These are phyloP conservation scores for Gadus chalcogrammus DNA, from an alignment of 2,113 vertebrate genomes.

Conservation along the genomic window DNA sequence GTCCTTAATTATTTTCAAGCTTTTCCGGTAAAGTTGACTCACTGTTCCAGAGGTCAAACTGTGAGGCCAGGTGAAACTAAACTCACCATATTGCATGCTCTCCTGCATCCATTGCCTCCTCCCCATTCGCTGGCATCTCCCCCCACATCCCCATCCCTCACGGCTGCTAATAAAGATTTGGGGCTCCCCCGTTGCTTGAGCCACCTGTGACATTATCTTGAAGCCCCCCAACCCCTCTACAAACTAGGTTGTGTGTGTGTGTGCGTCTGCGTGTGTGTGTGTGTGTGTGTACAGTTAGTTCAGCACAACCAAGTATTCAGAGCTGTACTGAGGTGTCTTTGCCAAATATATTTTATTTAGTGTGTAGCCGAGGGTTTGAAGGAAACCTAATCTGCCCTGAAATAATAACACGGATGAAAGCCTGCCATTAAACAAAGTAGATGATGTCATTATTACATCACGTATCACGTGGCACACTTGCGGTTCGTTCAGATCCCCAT, in stretches of 20 bases:
- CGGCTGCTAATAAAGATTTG: constrained; percentile 71
- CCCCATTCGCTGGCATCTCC: constrained; percentile 17
- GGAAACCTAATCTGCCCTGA: background rate
- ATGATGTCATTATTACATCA: constrained; percentile 1
- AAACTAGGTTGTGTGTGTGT: no score
- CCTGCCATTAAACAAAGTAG: background rate
- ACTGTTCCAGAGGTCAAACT: constrained; percentile 75
- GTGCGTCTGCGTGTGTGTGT: no score
- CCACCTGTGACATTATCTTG: constrained; percentile 76
- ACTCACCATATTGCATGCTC: constrained; percentile 74
- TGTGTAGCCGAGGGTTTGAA: background rate
- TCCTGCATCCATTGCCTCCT: constrained; percentile 53
- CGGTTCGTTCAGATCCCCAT: background rate
- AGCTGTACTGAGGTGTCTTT: no score
- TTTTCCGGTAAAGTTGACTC: constrained; percentile 70
- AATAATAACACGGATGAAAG: background rate
- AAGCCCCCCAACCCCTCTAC: constrained; percentile 22
- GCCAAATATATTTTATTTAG: no score
- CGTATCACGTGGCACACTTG: background rate
- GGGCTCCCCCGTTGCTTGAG: constrained; percentile 64
- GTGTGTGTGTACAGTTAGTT: no score
- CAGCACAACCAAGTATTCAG: no score
- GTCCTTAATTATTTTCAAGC: constrained; percentile 77
- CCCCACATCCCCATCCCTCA: constrained; percentile 22
- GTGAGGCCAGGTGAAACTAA: constrained; percentile 78